These are phyloP conservation scores for Varanus salvator DNA, from an alignment of 2,113 vertebrate species.

Conservation along the genomic window DNA sequence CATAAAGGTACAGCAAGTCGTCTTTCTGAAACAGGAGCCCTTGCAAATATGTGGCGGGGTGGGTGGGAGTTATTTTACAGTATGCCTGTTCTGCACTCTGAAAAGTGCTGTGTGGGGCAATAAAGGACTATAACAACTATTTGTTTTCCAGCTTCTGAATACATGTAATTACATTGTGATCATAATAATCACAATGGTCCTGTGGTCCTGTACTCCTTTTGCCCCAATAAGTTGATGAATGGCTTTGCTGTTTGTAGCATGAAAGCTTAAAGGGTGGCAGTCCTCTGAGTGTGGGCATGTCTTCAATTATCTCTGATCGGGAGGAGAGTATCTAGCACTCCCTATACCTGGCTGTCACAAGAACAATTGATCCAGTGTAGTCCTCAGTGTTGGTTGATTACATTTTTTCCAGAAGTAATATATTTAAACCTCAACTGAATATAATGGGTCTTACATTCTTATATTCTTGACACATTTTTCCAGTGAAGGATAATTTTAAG, in stretches of 20 bases:
- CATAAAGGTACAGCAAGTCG: neutral
- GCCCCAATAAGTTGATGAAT: neutral
- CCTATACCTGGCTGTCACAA: neutral
- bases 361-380: neutral
- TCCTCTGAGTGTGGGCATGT: neutral
- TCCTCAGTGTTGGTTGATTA: neutral
- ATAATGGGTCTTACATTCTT: neutral
- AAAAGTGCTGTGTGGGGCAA: neutral
- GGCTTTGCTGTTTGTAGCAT: neutral
- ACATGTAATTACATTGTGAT: neutral
- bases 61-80: neutral
- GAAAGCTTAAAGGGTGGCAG: neutral
- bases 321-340: neutral
- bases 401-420: conserved; percentile 1
- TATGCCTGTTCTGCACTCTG: neutral
- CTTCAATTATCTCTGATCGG: neutral
- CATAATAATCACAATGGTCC: neutral
- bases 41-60: neutral
- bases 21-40: neutral
- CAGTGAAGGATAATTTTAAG: neutral
- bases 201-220: neutral
- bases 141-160: neutral
- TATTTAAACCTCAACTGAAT: no score
- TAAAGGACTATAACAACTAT: neutral
- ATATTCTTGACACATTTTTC: neutral